Evolutionary conservation across 1,140 invertebrate genomes (phyloP).

Genomic region (Aphelinus atriplicis): DNA sequence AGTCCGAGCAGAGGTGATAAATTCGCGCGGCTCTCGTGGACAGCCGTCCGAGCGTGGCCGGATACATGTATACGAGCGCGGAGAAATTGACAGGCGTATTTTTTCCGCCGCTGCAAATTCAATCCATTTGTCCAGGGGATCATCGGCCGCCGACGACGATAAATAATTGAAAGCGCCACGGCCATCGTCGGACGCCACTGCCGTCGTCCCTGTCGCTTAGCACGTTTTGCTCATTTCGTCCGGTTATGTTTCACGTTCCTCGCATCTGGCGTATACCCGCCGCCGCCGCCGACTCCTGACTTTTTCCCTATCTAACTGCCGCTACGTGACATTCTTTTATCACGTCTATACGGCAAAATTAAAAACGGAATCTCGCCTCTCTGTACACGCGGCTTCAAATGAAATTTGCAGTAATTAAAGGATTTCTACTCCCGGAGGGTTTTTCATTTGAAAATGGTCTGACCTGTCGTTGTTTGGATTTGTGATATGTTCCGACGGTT

Average conservation of each 20-base stretch:
- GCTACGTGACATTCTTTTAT: conserved; percentile 41
- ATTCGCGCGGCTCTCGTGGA: background rate
- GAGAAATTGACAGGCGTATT: conserved; percentile 29
- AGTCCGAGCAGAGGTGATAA: conserved; percentile 9
- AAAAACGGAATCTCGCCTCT: conserved; percentile 21
- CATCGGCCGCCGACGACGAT: conserved; percentile 16
- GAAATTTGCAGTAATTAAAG: too few relatives aligned
- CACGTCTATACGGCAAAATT: conserved; percentile 38
- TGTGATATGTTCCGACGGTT: too few relatives aligned
- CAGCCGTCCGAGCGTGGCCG: background rate
- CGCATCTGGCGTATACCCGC: conserved; percentile 40
- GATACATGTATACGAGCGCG: background rate
- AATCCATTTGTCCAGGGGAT: conserved; percentile 32
- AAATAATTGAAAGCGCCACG: conserved; percentile 35
- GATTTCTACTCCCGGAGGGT: too few relatives aligned
- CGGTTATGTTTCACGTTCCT: conserved; percentile 43
- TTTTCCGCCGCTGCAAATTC: conserved; percentile 25
- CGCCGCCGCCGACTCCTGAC: conserved; percentile 31
- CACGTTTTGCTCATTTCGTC: conserved; percentile 41
- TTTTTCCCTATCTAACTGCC: conserved; percentile 44
- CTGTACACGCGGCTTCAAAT: too few relatives aligned
- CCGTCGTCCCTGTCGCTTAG: conserved; percentile 25
- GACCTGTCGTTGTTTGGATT: too few relatives aligned
- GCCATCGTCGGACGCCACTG: background rate
- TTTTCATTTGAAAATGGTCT: too few relatives aligned